Conservation (phyloP, 2,888 invertebrate species). For the Hypomecis punctinalis region DNA sequence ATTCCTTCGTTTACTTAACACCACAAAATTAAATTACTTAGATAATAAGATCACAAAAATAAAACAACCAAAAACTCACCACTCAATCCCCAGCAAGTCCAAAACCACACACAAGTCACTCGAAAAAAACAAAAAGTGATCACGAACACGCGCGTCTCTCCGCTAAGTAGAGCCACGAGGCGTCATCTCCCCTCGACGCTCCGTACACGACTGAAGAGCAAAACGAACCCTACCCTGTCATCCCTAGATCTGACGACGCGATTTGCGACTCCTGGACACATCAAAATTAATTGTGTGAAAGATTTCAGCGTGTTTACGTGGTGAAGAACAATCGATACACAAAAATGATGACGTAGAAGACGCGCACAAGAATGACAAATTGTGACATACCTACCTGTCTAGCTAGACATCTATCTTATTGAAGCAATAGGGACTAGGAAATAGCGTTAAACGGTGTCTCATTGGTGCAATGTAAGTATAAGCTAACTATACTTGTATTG, state of each 20-base stretch:
- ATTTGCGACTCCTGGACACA: slow-evolving; percentile 16
- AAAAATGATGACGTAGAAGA: background rate
- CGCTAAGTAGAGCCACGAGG: slow-evolving; percentile 11
- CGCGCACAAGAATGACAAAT: too few species aligned
- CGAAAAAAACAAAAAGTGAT: slow-evolving; percentile 16
- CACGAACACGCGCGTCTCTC: slow-evolving; percentile 28
- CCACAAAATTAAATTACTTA: too few species aligned
- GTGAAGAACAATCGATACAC: background rate
- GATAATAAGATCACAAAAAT: background rate
- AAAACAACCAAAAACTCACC: slow-evolving; percentile 12
- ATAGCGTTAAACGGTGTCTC: too few species aligned
- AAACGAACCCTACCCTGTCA: slow-evolving; percentile 16
- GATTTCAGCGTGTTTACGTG: slow-evolving; percentile 12
- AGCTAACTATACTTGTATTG: too few species aligned
- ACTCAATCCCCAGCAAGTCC: slow-evolving; percentile 13
- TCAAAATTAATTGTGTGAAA: slow-evolving; percentile 23
- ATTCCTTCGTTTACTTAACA: too few species aligned
- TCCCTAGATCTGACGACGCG: slow-evolving; percentile 8
- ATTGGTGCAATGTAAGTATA: too few species aligned
- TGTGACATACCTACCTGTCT: too few species aligned
- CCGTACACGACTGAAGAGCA: slow-evolving; percentile 35
- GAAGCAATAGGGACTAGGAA: too few species aligned
- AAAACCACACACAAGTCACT: slow-evolving; percentile 20
- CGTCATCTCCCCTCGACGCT: slow-evolving; percentile 35
- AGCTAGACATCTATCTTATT: too few species aligned